Base-by-base conservation (phyloP, 2,113 vertebrate genomes). In the Halcyon malimbica region DNA sequence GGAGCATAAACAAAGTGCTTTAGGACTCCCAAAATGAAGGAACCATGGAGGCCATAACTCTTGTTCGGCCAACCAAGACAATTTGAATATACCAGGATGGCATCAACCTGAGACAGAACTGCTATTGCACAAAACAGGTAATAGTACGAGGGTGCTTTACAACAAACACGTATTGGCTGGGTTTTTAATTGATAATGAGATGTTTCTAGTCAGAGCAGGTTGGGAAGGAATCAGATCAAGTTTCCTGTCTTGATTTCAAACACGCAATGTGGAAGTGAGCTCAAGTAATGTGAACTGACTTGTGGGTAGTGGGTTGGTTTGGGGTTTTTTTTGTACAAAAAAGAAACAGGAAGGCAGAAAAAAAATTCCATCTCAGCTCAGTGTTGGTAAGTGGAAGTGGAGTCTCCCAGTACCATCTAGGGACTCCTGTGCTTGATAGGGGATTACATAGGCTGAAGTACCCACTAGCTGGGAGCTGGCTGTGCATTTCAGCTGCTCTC, bases 351-450 rank as follows among this genome's bases (percentile, higher is more conserved):
- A 67, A 74, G 8, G 11, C 48, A 59, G n/a, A 15, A 50, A 76
- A 79, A 35, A 41, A 16, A 11, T 5, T 17, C 12, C 6, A 11
- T 26, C 16, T n/a, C 14, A 10, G 24, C 8, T 46, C 42, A 7
- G 16, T 7, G 25, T 31, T 44, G 46, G 31, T 1, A 5, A 39
- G 19, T 11, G 48, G 33, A 92, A 86, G 31, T 50, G 24, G 64
- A 82, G 59, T 74, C 71, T 81, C 4, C 9, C 37, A 70, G 74
- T 89, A 92, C 90, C 94, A 84, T 73, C 75, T 95, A 95, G 81
- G 48, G 93, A 41, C 13, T 68, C 11, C 35, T 5, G 8, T 31
- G 37, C 63, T 70, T 57, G 39, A 25, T 33, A 48, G 26, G 64
- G 44, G 51, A n/a, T 7, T 64, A 10, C 11, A 0, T 7, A 2